phyloP scores from a whole-genome alignment of 1,140 invertebrate species.

The Caenorhabditis elegans region WBcel235 BX284606.5:13500501-13501000 shows the following conservation, averaged over 20 bases:
- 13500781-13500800: not conserved
- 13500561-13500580: conserved; percentile 25
- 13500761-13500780: not conserved
- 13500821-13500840: conserved; percentile 18
- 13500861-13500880: not conserved
- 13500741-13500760: too few relatives aligned
- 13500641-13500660: not conserved
- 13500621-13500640: not conserved
- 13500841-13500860: not conserved
- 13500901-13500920: conserved; percentile 18
- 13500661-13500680: not conserved
- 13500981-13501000: not conserved
- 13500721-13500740: not conserved
- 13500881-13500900: conserved; percentile 14
- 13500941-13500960: conserved; percentile 10
- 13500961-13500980: conserved; percentile 10
- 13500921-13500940: not conserved
- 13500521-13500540: conserved; percentile 1
- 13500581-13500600: conserved; percentile 13
- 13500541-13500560: conserved; percentile 32
- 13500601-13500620: conserved; percentile 13
- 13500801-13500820: not conserved
- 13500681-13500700: not conserved
- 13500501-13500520: too few relatives aligned
- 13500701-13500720: too few relatives aligned